Evolutionary conservation across 2,797 vertebrate species (phyloP).

Genomic region (Sylvia borin): DNA sequence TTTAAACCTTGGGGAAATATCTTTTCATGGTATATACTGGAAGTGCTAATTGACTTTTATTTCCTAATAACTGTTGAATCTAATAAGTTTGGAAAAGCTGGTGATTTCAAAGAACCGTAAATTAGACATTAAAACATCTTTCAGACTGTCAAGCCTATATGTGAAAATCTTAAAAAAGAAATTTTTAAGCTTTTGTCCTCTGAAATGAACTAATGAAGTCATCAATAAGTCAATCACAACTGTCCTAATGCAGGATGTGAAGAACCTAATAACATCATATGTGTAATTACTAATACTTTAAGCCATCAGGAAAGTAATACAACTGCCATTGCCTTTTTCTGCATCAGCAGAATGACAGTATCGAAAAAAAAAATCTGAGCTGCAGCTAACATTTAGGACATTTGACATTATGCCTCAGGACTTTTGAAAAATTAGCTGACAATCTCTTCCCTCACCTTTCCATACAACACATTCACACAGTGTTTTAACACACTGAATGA

Average conservation of each 20-base stretch:
- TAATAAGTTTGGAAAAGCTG: constrained; percentile 50
- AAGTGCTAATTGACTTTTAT: constrained; percentile 75
- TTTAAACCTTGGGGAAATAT: constrained; percentile 72
- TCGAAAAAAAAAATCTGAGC: background rate
- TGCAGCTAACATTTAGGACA: background rate
- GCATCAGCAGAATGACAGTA: background rate
- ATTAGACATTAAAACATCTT: constrained; percentile 39
- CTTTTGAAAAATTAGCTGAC: background rate
- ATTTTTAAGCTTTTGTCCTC: constrained; percentile 38
- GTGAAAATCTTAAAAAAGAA: constrained; percentile 51
- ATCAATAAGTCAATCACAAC: constrained; percentile 28
- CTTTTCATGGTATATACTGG: constrained; percentile 39
- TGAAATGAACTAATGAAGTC: constrained; percentile 33
- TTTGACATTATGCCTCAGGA: background rate
- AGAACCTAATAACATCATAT: background rate
- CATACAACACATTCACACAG: background rate
- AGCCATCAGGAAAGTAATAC: background rate
- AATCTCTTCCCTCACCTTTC: background rate
- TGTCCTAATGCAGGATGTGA: background rate
- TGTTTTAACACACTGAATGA: background rate
- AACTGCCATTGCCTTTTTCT: background rate
- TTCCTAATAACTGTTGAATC: constrained; percentile 72
- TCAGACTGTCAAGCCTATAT: constrained; percentile 9
- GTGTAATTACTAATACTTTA: background rate
- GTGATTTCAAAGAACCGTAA: constrained; percentile 62